Evolutionary conservation across 2,113 vertebrate genomes (phyloP).

Genomic region (Neolamprologus cancellatus): DNA sequence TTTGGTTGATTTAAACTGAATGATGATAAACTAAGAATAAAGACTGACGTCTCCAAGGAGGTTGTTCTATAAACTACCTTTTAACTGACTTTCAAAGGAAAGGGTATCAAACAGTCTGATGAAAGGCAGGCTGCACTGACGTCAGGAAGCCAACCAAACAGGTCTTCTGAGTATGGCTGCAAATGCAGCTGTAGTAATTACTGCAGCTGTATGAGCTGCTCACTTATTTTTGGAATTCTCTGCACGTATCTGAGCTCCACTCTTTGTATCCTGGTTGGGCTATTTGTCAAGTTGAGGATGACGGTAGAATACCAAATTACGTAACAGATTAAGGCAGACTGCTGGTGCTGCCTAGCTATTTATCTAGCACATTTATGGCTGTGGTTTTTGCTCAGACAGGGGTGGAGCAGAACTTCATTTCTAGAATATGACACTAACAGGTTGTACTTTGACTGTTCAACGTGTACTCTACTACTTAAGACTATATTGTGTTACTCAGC

Average conservation of each 20-base stretch:
- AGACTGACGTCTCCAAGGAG: not conserved
- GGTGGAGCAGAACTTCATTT: not conserved
- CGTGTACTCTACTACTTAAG: not conserved
- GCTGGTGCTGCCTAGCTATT: not conserved
- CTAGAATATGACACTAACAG: not conserved
- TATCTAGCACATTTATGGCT: not conserved
- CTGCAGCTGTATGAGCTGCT: not conserved
- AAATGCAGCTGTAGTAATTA: not conserved
- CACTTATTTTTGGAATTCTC: conserved; percentile 32
- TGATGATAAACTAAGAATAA: not conserved
- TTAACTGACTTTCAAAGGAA: not conserved
- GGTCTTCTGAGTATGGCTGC: conserved; percentile 6
- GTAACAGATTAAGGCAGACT: not conserved
- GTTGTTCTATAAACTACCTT: not conserved
- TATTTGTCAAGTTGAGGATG: conserved; percentile 1
- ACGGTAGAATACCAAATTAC: conserved; percentile 8
- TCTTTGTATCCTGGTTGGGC: not conserved
- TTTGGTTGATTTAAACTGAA: not conserved
- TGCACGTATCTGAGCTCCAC: conserved; percentile 22
- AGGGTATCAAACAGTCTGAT: not conserved
- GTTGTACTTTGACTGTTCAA: not conserved
- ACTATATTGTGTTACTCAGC: not conserved
- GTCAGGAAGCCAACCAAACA: conserved; percentile 21
- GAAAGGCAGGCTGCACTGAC: not conserved
- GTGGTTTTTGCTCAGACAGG: not conserved